Conservation (phyloP, 2,113 vertebrate species). For the Tupaia chinensis region DNA sequence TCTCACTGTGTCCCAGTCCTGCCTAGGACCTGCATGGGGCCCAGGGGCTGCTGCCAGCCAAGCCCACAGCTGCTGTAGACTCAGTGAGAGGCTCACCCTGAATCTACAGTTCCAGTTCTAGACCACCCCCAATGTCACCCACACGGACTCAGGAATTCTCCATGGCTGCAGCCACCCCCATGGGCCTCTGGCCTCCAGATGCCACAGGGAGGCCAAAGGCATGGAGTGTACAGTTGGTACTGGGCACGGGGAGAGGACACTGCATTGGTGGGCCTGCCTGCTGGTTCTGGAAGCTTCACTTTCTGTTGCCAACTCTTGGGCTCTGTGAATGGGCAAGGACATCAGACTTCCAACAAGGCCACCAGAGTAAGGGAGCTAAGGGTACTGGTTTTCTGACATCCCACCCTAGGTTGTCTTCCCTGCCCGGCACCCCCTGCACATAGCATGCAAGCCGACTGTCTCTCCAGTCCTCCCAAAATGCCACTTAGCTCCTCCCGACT, state of each 20-base stretch:
- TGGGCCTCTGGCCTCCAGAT: neutral
- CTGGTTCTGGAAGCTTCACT: neutral
- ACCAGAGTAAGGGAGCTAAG: rapidly evolving
- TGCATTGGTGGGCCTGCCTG: neutral
- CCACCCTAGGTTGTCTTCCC: neutral
- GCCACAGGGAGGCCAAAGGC: too few relatives aligned
- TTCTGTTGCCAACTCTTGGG: neutral
- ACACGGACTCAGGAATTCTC: slow-evolving; percentile 4
- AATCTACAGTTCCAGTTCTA: neutral
- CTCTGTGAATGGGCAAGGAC: neutral
- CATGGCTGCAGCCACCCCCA: neutral
- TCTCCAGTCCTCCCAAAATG: neutral
- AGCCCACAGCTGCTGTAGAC: neutral
- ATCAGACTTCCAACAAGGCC: neutral
- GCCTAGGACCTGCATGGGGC: too few relatives aligned
- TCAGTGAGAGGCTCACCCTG: slow-evolving; percentile 73
- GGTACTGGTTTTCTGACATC: neutral
- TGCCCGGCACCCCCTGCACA: neutral
- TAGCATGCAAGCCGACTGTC: neutral
- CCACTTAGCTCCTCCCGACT: neutral
- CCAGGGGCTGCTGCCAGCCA: rapidly evolving
- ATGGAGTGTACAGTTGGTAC: rapidly evolving
- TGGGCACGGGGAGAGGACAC: neutral
- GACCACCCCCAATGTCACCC: slow-evolving; percentile 74
- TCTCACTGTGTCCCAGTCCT: slow-evolving; percentile 40